Evolutionary conservation across 1,140 invertebrate genomes (phyloP).

Genomic region (Lutraria rhynchaena): DNA sequence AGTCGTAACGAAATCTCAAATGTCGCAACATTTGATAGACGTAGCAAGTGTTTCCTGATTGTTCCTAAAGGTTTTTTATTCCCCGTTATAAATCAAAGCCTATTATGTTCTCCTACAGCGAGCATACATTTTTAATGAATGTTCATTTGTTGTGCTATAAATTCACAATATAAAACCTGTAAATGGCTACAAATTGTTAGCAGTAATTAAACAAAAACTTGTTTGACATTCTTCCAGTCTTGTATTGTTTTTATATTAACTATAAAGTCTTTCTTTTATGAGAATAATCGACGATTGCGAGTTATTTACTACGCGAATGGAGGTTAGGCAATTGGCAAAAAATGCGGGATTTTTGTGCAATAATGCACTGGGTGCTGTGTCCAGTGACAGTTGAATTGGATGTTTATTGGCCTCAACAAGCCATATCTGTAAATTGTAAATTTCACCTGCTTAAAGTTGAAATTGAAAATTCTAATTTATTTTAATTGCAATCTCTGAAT

Average conservation of each 20-base stretch:
- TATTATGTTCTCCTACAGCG: slow-evolving; percentile 47
- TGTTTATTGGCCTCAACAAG: too few species aligned
- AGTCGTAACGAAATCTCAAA: slow-evolving; percentile 1
- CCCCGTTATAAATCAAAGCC: slow-evolving; percentile 50
- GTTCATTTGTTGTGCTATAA: slow-evolving; percentile 50
- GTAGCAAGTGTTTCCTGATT: slow-evolving; percentile 22
- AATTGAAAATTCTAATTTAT: too few species aligned
- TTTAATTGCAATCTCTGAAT: too few species aligned
- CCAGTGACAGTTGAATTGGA: too few species aligned
- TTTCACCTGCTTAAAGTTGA: too few species aligned
- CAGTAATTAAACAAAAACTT: slow-evolving; percentile 38
- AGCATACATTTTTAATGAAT: slow-evolving; percentile 59
- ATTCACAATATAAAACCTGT: slow-evolving; percentile 57
- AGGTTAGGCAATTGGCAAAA: too few species aligned
- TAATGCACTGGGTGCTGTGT: too few species aligned
- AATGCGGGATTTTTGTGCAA: too few species aligned
- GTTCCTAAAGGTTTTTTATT: slow-evolving; percentile 16
- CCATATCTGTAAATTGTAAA: too few species aligned
- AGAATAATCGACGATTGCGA: not conserved
- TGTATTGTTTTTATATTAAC: slow-evolving; percentile 21
- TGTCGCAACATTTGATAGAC: slow-evolving; percentile 25
- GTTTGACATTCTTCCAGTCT: slow-evolving; percentile 28
- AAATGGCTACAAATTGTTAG: slow-evolving; percentile 26
- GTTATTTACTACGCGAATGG: too few species aligned
- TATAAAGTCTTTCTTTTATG: slow-evolving; percentile 11